Percentiles rank a stretch among this genome's conserved stretches.
Evolutionary conservation across 2,888 invertebrate species (phyloP).

Genomic region (Globia sparganii): DNA sequence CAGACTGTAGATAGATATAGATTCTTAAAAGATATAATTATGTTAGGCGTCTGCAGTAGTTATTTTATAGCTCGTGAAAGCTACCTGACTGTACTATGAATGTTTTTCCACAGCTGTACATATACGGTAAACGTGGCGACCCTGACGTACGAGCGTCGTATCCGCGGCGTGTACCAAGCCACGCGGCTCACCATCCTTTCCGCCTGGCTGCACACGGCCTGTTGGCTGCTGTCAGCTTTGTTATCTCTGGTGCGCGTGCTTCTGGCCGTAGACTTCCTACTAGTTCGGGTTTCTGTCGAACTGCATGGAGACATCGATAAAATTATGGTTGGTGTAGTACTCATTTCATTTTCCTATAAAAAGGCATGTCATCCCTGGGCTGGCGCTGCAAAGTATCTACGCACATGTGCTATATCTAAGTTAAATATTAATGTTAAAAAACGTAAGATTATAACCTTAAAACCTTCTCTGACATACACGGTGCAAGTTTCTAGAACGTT

Average conservation of each 20-base stretch:
- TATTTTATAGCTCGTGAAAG: background rate
- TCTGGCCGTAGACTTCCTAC: conserved; percentile 84
- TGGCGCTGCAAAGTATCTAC: background rate
- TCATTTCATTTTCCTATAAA: conserved; percentile 46
- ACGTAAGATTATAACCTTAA: background rate
- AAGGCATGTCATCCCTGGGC: background rate
- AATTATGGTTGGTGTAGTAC: conserved; percentile 77
- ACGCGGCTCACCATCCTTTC: conserved; percentile 82
- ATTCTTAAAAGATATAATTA: no score
- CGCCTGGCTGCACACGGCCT: conserved; percentile 85
- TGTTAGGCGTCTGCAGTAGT: background rate
- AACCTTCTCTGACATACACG: background rate
- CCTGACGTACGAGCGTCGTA: conserved; percentile 82
- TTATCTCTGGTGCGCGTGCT: conserved; percentile 78
- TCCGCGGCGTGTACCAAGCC: conserved; percentile 86
- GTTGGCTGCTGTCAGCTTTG: conserved; percentile 83
- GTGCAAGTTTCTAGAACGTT: background rate
- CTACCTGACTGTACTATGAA: background rate
- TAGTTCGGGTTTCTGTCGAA: conserved; percentile 78
- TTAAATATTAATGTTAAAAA: background rate
- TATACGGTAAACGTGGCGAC: conserved; percentile 86
- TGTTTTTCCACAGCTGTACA: conserved; percentile 74
- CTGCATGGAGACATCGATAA: conserved; percentile 81
- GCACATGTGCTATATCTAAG: background rate
- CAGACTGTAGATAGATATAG: no score